phyloP scores from a whole-genome alignment of 2,888 invertebrate species.

The Mactromeris polynyma region DNA sequence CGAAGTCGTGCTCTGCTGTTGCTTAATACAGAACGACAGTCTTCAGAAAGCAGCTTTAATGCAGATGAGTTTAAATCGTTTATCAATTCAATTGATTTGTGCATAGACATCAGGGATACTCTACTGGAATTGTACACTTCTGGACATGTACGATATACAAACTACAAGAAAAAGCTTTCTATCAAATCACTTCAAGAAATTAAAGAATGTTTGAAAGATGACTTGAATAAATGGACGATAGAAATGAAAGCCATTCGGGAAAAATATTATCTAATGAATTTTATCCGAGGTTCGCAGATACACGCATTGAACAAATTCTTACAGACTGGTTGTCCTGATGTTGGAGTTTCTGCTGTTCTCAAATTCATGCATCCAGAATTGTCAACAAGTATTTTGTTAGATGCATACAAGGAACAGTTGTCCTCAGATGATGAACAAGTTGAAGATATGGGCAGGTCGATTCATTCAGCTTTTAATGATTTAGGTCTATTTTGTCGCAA shows the following conservation, averaged over 20 bases:
- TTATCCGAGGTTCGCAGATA: conserved; percentile 66
- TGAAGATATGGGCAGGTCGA: conserved; percentile 47
- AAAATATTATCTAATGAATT: conserved; percentile 68
- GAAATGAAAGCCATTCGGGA: conserved; percentile 45
- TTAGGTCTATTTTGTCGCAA: conserved; percentile 31
- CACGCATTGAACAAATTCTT: conserved; percentile 58
- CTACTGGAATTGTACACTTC: conserved; percentile 41
- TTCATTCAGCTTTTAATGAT: conserved; percentile 53
- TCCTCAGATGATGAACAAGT: neutral
- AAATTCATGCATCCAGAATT: conserved; percentile 62
- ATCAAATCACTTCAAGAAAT: conserved; percentile 22
- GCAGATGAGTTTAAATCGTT: conserved; percentile 42
- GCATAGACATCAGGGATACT: conserved; percentile 51
- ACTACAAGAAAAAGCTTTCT: conserved; percentile 7
- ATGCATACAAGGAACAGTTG: neutral
- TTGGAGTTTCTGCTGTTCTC: conserved; percentile 39
- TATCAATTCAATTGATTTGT: conserved; percentile 48
- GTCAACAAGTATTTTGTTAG: neutral
- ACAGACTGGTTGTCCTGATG: conserved; percentile 14
- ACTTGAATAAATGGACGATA: conserved; percentile 58
- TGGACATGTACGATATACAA: conserved; percentile 59
- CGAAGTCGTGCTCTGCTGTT: conserved; percentile 72
- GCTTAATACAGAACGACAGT: conserved; percentile 60
- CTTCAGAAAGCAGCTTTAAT: conserved; percentile 26
- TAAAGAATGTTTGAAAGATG: conserved; percentile 10